phyloP scores from a whole-genome alignment of 1,140 invertebrate species.

The Euschistus heros region DNA sequence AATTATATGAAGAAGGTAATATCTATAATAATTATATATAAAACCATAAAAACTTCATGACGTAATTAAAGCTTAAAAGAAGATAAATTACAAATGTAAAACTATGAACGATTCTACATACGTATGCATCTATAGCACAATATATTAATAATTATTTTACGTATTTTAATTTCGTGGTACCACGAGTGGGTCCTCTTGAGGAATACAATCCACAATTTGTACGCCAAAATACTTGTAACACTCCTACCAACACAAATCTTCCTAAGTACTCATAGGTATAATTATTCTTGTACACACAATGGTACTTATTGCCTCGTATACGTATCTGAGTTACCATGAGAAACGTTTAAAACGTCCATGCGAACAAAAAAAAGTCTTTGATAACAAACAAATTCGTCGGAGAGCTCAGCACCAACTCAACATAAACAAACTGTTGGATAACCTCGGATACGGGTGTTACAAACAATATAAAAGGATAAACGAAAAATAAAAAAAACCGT shows the following conservation, averaged over 20 bases:
- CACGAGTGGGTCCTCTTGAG: constrained; percentile 7
- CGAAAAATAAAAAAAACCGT: neutral
- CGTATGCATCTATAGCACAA: constrained; percentile 8
- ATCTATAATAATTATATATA: constrained; percentile 1
- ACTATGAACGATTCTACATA: constrained; percentile 17
- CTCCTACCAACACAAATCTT: constrained; percentile 5
- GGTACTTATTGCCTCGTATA: constrained; percentile 26
- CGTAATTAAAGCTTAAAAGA: constrained; percentile 20
- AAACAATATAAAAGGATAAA: no score
- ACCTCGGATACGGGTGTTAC: constrained; percentile 7
- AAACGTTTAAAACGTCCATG: constrained; percentile 18
- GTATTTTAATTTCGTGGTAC: constrained; percentile 10
- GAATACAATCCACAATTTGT: neutral
- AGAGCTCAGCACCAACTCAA: no score
- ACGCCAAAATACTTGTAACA: constrained; percentile 2
- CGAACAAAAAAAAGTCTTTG: neutral
- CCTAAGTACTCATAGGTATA: neutral
- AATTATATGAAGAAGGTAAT: constrained; percentile 16
- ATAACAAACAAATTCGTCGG: neutral
- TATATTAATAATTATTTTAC: constrained; percentile 9
- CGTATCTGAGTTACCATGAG: constrained; percentile 23
- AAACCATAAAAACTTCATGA: neutral
- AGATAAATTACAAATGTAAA: constrained; percentile 15
- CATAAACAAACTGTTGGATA: neutral
- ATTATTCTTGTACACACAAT: neutral